Percentiles rank a stretch among this genome's conserved stretches.
phyloP scores from a whole-genome alignment of 2,113 vertebrate species.

The Beaufortia kweichowensis region DNA sequence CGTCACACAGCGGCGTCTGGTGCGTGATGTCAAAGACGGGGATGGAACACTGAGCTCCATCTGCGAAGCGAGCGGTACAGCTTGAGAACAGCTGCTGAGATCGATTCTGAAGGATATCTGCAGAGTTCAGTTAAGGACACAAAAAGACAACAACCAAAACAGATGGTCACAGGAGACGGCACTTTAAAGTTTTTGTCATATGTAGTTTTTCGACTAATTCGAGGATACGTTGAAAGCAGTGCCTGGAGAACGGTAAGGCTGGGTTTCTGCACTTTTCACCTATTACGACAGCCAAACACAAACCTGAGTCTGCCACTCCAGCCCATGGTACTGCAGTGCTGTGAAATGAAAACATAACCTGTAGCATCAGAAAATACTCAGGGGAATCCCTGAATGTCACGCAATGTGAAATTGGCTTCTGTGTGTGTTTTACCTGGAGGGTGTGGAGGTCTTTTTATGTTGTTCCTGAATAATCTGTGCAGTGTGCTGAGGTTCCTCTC shows the following conservation, averaged over 20 bases:
- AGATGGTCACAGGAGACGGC: not conserved
- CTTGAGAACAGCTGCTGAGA: constrained; percentile 90
- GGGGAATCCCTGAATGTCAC: not conserved
- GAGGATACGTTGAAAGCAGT: constrained; percentile 91
- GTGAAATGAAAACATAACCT: constrained; percentile 48
- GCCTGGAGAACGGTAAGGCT: constrained; percentile 84
- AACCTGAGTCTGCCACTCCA: constrained; percentile 71
- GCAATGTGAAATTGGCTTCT: not conserved
- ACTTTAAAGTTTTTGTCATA: not conserved
- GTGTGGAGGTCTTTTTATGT: constrained; percentile 63
- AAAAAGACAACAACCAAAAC: constrained; percentile 1
- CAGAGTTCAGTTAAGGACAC: constrained; percentile 68
- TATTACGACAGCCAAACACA: constrained; percentile 76
- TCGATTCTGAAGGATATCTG: constrained; percentile 85
- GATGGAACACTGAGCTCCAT: constrained; percentile 86
- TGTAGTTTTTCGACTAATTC: not conserved
- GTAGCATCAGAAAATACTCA: not conserved
- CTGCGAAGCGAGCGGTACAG: constrained; percentile 88
- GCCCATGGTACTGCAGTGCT: constrained; percentile 72
- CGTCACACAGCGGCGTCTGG: constrained; percentile 88
- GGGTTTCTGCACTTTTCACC: constrained; percentile 77
- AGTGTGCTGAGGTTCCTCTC: constrained; percentile 75
- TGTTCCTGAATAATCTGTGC: constrained; percentile 78
- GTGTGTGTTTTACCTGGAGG: constrained; percentile 67
- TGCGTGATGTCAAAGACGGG: constrained; percentile 90